Conservation (phyloP, 2,797 vertebrate species). For the Notolepis coatsorum region DNA sequence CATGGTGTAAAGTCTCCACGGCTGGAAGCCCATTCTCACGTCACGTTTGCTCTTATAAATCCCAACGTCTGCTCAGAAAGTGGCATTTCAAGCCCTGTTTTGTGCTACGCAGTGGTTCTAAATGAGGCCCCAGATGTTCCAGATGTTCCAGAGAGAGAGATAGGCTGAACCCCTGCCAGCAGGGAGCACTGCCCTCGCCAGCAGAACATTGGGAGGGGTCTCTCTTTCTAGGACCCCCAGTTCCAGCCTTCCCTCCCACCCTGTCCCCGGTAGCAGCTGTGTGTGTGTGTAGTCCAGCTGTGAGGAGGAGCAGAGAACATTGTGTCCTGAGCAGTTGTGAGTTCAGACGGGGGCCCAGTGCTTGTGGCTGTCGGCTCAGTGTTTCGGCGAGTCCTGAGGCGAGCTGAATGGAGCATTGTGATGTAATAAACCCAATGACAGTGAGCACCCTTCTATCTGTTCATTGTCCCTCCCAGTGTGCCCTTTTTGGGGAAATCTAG, state of each 20-base stretch:
- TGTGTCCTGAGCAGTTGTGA: constrained; percentile 58
- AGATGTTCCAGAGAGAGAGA: constrained; percentile 38
- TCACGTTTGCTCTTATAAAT: too few relatives aligned
- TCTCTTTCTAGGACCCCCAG: constrained; percentile 35
- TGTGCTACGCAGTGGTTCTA: too few relatives aligned
- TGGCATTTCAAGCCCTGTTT: too few relatives aligned
- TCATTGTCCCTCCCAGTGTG: constrained; percentile 8
- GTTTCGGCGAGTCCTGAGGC: constrained; percentile 41
- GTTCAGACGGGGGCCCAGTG: constrained; percentile 57
- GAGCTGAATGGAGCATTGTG: constrained; percentile 63
- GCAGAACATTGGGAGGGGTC: constrained; percentile 42
- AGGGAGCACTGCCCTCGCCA: constrained; percentile 10
- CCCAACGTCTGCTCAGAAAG: too few relatives aligned
- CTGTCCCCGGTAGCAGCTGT: constrained; percentile 69
- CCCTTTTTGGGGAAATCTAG: too few relatives aligned
- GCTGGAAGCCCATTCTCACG: too few relatives aligned
- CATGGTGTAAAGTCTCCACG: too few relatives aligned
- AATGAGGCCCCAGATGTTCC: too few relatives aligned
- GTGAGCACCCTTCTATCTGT: constrained; percentile 34
- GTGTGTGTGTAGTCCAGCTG: constrained; percentile 72
- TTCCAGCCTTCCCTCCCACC: constrained; percentile 35
- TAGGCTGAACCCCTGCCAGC: constrained; percentile 38
- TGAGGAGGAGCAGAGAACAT: constrained; percentile 69
- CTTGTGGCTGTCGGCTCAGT: constrained; percentile 44
- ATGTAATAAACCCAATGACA: constrained; percentile 51